A percentile compares a stretch with the other conserved stretches of the same genome.
Conservation (phyloP, 2,113 vertebrate genomes). For the Corapipo altera region DNA sequence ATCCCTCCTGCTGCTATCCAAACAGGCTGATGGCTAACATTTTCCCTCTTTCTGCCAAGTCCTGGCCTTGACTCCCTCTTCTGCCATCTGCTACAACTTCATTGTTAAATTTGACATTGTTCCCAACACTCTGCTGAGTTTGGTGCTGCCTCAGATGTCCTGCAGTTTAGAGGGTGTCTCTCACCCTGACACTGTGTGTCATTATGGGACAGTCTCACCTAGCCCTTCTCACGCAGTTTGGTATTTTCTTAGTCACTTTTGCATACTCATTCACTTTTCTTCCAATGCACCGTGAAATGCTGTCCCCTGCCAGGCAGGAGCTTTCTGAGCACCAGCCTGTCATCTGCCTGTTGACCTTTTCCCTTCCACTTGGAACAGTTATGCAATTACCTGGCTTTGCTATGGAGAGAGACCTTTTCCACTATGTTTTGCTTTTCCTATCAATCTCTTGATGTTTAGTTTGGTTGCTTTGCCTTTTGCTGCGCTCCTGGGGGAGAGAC, state of each 20-base stretch:
- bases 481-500: background rate
- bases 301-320: background rate
- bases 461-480: background rate
- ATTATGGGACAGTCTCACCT: background rate
- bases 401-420: background rate
- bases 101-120: background rate
- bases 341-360: conserved; percentile 30
- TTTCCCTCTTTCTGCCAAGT: conserved; percentile 32
- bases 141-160: background rate
- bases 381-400: background rate
- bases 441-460: background rate
- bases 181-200: background rate
- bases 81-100: conserved; percentile 59
- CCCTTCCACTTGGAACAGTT: conserved; percentile 24
- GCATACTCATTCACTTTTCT: background rate
- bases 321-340: background rate
- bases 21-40: conserved; percentile 38
- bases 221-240: background rate
- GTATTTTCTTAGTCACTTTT: background rate
- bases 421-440: background rate
- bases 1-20: conserved; percentile 33
- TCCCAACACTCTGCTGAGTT: background rate
- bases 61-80: conserved; percentile 26
- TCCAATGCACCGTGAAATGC: background rate
- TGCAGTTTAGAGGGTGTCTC: background rate